Percentiles rank a stretch among this genome's conserved stretches.
phyloP scores from a whole-genome alignment of 1,140 invertebrate species.

The Euwallacea fornicatus region DNA sequence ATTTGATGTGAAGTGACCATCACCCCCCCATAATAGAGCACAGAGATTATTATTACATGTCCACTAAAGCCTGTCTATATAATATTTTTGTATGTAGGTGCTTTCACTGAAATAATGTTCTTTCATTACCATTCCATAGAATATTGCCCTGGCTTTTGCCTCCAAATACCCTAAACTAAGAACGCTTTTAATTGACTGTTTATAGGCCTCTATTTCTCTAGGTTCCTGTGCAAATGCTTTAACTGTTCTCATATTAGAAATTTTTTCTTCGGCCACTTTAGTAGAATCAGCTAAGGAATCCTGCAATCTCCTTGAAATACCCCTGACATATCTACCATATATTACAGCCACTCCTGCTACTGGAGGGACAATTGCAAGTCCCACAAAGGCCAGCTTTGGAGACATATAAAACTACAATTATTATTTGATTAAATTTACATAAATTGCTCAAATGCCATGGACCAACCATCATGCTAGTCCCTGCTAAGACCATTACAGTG shows the following conservation, averaged over 20 bases:
- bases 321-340: conserved; percentile 85
- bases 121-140: conserved; percentile 81
- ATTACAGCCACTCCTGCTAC: conserved; percentile 81
- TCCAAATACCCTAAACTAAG: conserved; percentile 84
- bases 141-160: conserved; percentile 81
- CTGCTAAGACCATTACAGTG: conserved; percentile 78
- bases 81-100: background rate
- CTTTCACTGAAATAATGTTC: background rate
- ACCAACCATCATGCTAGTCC: conserved; percentile 89
- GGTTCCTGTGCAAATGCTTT: conserved; percentile 88
- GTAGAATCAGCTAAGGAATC: conserved; percentile 82
- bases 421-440: background rate
- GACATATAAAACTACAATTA: conserved; percentile 82
- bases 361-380: conserved; percentile 85
- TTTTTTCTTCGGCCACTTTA: conserved; percentile 83
- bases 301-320: conserved; percentile 81
- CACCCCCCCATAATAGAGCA: conserved; percentile 90
- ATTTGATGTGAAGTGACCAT: conserved; percentile 82
- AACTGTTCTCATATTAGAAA: conserved; percentile 92
- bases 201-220: conserved; percentile 74
- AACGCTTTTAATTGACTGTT: conserved; percentile 70
- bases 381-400: conserved; percentile 80
- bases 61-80: conserved; percentile 81
- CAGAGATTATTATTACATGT: conserved; percentile 87
- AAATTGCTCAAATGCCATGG: background rate